phyloP scores from a whole-genome alignment of 2,888 invertebrate genomes.

The Cryptocheilus praepositus region DNA sequence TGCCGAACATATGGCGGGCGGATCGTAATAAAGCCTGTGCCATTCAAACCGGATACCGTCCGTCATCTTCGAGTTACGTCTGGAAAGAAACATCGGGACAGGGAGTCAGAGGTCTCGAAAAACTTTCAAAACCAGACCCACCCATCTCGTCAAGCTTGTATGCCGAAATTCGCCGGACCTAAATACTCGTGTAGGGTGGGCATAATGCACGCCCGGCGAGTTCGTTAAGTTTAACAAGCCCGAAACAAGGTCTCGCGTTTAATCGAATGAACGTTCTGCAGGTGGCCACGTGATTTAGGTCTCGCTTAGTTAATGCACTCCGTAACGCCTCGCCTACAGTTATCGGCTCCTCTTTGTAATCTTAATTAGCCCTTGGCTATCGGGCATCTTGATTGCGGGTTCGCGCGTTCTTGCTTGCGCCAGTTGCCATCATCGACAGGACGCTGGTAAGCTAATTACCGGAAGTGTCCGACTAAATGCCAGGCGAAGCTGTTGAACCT shows the following conservation, averaged over 20 bases:
- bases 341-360: slow-evolving; percentile 52
- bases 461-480: too few species aligned
- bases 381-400: slow-evolving; percentile 45
- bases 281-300: slow-evolving; percentile 33
- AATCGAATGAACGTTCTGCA: slow-evolving; percentile 41
- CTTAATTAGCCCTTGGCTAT: slow-evolving; percentile 48
- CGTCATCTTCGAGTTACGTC: slow-evolving; percentile 1
- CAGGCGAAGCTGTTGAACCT: too few species aligned
- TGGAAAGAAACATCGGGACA: not conserved
- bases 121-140: not conserved
- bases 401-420: slow-evolving; percentile 31
- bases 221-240: slow-evolving; percentile 42
- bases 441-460: not conserved
- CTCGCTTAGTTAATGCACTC: slow-evolving; percentile 32
- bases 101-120: too few species aligned
- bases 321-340: slow-evolving; percentile 25
- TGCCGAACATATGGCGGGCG: not conserved
- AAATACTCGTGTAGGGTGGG: slow-evolving; percentile 19
- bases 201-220: slow-evolving; percentile 12
- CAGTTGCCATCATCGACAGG: slow-evolving; percentile 5
- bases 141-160: slow-evolving; percentile 6
- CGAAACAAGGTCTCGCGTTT: slow-evolving; percentile 46
- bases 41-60: too few species aligned
- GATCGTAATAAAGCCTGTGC: too few species aligned
- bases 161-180: slow-evolving; percentile 22